Evolutionary conservation across 2,113 vertebrate species (phyloP).

Genomic region (Chloroceryle aenea): DNA sequence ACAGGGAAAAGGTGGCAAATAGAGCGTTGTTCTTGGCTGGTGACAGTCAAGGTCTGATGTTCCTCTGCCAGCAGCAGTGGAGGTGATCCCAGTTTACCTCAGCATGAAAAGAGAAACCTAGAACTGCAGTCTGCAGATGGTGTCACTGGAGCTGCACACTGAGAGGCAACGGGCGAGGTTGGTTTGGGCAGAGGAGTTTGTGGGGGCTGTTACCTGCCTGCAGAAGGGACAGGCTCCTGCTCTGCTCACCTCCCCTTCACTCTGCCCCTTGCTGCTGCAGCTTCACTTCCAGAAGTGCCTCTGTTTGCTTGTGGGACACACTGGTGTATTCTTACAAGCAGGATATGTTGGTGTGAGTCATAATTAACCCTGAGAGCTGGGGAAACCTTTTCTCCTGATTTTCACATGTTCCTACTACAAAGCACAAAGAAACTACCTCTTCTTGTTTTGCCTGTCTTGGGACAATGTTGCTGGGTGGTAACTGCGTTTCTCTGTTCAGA

Average conservation of each 20-base stretch:
- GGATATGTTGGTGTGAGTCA: accelerated
- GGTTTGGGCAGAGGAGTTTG: background rate
- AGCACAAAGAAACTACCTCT: background rate
- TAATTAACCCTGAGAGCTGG: background rate
- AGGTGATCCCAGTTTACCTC: too few species aligned
- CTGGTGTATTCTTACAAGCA: background rate
- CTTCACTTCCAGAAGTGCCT: background rate
- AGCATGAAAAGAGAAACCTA: background rate
- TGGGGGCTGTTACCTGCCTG: background rate
- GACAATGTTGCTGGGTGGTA: background rate
- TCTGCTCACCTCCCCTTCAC: background rate
- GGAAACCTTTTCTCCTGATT: background rate
- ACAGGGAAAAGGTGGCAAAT: background rate
- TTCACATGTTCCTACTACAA: background rate
- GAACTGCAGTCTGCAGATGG: background rate
- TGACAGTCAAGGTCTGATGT: background rate
- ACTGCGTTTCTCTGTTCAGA: background rate
- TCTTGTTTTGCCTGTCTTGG: background rate
- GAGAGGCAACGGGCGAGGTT: background rate
- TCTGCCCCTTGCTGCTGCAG: background rate
- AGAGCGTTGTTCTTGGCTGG: background rate
- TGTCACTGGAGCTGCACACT: background rate
- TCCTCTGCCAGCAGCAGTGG: background rate
- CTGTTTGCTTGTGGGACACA: too few species aligned
- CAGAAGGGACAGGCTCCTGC: too few species aligned